A percentile compares a stretch with the other conserved stretches of the same genome.
These are phyloP conservation scores for Neocrepidodera transversa DNA, from an alignment of 2,888 invertebrate species.

Conservation along the genomic window DNA sequence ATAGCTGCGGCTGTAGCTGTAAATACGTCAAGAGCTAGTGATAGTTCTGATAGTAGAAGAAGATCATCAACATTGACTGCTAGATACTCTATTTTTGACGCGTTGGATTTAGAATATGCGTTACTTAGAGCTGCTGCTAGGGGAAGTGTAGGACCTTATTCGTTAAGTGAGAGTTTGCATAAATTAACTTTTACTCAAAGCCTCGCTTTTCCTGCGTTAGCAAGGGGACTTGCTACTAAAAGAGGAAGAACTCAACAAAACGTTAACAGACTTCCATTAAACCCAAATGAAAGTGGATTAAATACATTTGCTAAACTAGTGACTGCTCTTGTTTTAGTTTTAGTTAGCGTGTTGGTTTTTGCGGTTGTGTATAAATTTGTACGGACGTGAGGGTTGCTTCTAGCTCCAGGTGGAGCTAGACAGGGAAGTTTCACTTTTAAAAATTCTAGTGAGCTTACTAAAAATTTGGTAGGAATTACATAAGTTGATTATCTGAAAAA, in stretches of 20 bases:
- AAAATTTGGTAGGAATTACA: slow-evolving; percentile 7
- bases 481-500: too few relatives aligned
- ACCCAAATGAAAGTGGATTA: slow-evolving; percentile 70
- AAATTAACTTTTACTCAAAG: slow-evolving; percentile 78
- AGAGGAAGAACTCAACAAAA: slow-evolving; percentile 65
- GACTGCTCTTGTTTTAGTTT: slow-evolving; percentile 72
- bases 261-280: slow-evolving; percentile 63
- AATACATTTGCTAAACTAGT: slow-evolving; percentile 76
- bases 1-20: slow-evolving; percentile 55
- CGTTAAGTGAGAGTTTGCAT: slow-evolving; percentile 74
- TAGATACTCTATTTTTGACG: slow-evolving; percentile 73
- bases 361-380: slow-evolving; percentile 77
- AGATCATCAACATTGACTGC: slow-evolving; percentile 69
- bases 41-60: slow-evolving; percentile 61
- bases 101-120: slow-evolving; percentile 75
- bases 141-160: slow-evolving; percentile 76
- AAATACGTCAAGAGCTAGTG: slow-evolving; percentile 48
- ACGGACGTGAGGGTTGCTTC: slow-evolving; percentile 78
- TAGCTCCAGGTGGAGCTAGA: slow-evolving; percentile 65
- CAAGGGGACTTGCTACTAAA: slow-evolving; percentile 72
- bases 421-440: slow-evolving; percentile 45
- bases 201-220: slow-evolving; percentile 74
- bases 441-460: slow-evolving; percentile 34
- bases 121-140: slow-evolving; percentile 72
- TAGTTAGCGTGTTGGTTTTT: slow-evolving; percentile 75